Conservation (phyloP, 2,113 vertebrate genomes). For the Trochalopteron elliotii region DNA sequence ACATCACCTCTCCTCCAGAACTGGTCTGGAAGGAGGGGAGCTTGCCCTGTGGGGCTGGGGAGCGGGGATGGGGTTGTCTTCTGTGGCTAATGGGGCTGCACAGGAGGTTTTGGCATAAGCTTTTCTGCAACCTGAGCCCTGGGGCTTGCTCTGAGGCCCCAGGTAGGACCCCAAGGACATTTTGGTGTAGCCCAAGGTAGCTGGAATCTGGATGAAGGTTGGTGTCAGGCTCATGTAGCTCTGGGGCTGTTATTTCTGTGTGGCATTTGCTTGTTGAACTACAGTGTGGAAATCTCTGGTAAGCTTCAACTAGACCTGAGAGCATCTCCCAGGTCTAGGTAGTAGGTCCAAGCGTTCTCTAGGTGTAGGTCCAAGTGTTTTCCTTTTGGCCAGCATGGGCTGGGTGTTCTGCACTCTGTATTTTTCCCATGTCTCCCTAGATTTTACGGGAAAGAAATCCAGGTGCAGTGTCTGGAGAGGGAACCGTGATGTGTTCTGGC, state of each 20-base stretch:
- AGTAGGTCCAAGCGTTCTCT: background rate
- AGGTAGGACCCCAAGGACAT: background rate
- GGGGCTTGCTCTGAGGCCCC: background rate
- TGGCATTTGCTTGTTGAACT: background rate
- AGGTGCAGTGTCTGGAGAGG: background rate
- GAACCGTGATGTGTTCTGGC: background rate
- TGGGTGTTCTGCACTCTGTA: background rate
- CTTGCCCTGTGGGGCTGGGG: background rate
- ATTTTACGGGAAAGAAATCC: background rate
- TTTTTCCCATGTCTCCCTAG: background rate
- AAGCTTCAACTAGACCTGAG: background rate
- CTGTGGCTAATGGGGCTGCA: background rate
- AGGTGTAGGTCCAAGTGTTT: accelerated
- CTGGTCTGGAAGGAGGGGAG: background rate
- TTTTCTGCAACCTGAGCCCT: background rate
- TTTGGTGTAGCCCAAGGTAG: background rate
- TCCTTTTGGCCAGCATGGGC: background rate
- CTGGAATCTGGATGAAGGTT: background rate
- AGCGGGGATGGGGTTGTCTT: background rate
- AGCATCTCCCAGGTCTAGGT: background rate
- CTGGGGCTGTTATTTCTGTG: background rate
- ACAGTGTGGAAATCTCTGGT: background rate
- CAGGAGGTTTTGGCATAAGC: background rate
- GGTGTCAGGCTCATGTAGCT: background rate
- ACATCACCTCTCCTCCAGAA: background rate